Evolutionary conservation across 2,888 invertebrate genomes (phyloP), one percentile per base, ranked within the genome.

Genomic region (Pollenia labialis): DNA sequence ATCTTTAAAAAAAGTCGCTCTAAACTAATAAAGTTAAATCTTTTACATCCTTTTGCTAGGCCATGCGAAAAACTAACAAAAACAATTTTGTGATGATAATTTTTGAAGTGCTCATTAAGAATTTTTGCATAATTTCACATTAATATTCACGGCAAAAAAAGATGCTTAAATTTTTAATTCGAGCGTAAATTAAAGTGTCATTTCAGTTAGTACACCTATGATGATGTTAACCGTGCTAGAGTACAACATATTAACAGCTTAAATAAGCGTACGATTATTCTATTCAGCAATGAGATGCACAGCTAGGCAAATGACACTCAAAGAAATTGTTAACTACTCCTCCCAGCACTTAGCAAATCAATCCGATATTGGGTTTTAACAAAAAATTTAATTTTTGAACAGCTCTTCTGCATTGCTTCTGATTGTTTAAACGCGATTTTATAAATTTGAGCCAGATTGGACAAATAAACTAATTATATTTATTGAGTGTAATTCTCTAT

Each of bases 91-190:
- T 60, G 77, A 81, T 72, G 76, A 71, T 81, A 76, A 76, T 72
- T 71, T 76, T 58, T 72, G 77, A 77, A 85, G 85, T 77, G 85
- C 81, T 85, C 85, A 81, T 85, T 85, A 85, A 85, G 85, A 85
- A 81, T 81, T 85, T 85, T 85, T 85, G 85, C 85, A 85, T 85
- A 85, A 85, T 85, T 85, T 77, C 81, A 85, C 85, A 85, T 85
- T 85, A 72, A 81, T 77, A 71, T 83, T 71, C 71, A 48, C 12
- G 46, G 48, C 14, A 71, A 54, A 68, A 56, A 44, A 60, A n/a
- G 72, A 77, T 81, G 81, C 77, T 85, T 81, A 85, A 85, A 77
- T 81, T 60, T 81, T 77, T 85, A 85, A 81, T 77, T 85, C 71
- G 81, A 85, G 85, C 85, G 77, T 81, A 85, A 85, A 85, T 85